Base-by-base conservation (phyloP, 2,888 invertebrate genomes). In the Parelbella ahira region DNA sequence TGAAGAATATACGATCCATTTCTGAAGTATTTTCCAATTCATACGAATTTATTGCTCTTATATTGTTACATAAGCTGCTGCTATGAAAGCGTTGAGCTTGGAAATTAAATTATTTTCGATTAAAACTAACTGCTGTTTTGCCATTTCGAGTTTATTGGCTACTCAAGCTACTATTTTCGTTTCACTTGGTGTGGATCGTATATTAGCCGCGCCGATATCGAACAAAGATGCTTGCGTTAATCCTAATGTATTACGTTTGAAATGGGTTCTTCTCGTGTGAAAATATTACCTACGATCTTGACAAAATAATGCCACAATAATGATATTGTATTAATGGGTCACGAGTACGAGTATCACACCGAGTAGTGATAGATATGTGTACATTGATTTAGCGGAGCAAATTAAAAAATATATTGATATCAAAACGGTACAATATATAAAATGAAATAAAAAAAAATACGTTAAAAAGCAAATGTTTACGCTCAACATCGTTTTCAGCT, bases 261-360 rank as follows among this genome's bases (percentile, higher is more conserved):
- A 64, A 62, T 55, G 54, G 53, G 58, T 50, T 57, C 49, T 57
- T 54, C 58, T 55, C 55, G 58, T 56, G 54, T 51, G 55, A 50
- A 67, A 60, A 58, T 63, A 56, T 69, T 65, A n/a, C n/a, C n/a
- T n/a, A 62, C 50, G 44, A 50, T 50, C 64, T 72, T 74, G 74
- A 75, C 70, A 60, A 59, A 71, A 74, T 78, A 76, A 79, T 77
- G 76, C 71, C 76, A 73, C 63, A 56, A 65, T 58, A 52, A 47
- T 41, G 30, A 9, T 37, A 37, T 42, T 34, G 37, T 19, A 44
- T 49, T 53, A 42, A 53, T 54, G 56, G 24, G n/a, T 7, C 29
- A 37, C 30, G 43, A 30, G 30, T 43, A 42, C 34, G 18, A 21
- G 28, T 23, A 23, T 34, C n/a, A n/a, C 34, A 28, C 34, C 33